Evolutionary conservation across 2,888 invertebrate genomes (phyloP), one percentile per base, ranked within the genome.

Genomic region (Sclerodermus sp.): DNA sequence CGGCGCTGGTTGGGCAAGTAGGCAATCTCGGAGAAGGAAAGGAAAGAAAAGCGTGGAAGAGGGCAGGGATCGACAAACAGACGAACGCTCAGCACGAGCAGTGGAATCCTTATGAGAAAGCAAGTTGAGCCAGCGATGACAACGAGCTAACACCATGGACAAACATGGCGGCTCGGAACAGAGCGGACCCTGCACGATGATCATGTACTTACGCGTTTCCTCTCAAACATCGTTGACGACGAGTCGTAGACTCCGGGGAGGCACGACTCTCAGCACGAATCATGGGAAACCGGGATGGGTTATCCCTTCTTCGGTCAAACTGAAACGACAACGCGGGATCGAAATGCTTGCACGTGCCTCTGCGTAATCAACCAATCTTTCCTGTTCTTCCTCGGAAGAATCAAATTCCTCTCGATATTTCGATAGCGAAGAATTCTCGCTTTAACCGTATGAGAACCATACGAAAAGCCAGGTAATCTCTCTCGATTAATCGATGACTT

Each of bases 161-260:
- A 34, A 4, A 34, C 34, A 34, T 13, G 34, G 4, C 12, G 34
- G 34, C 12, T 64, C 60, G 64, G 64, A 57, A 71, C 71, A 73
- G 68, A 74, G 70, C 64, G 62, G 61, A 57, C 56, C 50, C 58
- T 51, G 56, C 17, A 47, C 61, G 62, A 66, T 68, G 58, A 74
- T 74, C 71, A 72, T 73, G 71, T 74, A 74, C 71, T 74, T 70
- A 70, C 68, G 69, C 74, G 73, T 74, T 75, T 75, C 74, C 73
- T 72, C 69, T 75, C 74, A 76, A 75, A 74, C 74, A 72, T 66
- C 66, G 53, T 55, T 54, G 38, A 60, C 50, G 64, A 48, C 57
- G 51, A 54, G 23, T 23, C 23, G 23, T 23, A 55, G 42, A 54
- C 57, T 49, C 23, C 49, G 48, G 47, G 45, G 23, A 23, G 50